Evolutionary conservation across 2,888 invertebrate species (phyloP), one percentile per base, ranked within the genome.

Genomic region (Hetaerina titia): DNA sequence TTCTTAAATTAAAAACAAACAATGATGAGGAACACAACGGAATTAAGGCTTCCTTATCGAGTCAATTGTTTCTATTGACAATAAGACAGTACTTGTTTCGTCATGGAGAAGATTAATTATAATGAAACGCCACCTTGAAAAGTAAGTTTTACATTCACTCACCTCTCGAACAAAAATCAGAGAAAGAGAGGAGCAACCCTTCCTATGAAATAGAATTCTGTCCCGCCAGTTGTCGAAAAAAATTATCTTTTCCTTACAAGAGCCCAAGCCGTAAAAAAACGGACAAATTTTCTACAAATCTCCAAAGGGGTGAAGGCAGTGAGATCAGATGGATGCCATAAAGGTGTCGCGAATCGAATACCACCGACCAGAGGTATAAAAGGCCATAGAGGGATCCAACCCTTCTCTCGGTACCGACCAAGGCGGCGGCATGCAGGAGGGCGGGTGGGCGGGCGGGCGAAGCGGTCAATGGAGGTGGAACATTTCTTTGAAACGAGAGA

Each of bases 271-370:
- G 31, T 31, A 81, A 81, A 81, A 81, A 81, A 81, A 13, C 9
- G 31, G 31, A 11, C 13, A 81, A 81, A 81, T 81, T 81, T 81
- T 81, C 81, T 81, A 31, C 81, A 81, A 81, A 81, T 17, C 81
- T 81, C 81, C 81, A 81, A 81, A 31, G 31, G 81, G 25, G 81
- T 31, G n/a, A 22, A 31, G 81, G 9, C 11, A 31, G 31, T 31
- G 81, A 81, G 81, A 81, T 81, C 81, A 81, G 81, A 31, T 31
- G 81, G 31, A 81, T 81, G 81, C 81, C 81, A 81, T 31, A 81
- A 81, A 81, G 81, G 81, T 81, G 81, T 81, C 81, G 81, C 81
- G 81, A 81, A 25, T 81, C 81, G 81, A 81, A 15, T 31, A 31
- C 13, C 81, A 15, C 22, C 81, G 81, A 25, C 15, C 81, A 31